Base-by-base conservation (phyloP, 2,113 vertebrate species). In the Serinus canaria region DNA sequence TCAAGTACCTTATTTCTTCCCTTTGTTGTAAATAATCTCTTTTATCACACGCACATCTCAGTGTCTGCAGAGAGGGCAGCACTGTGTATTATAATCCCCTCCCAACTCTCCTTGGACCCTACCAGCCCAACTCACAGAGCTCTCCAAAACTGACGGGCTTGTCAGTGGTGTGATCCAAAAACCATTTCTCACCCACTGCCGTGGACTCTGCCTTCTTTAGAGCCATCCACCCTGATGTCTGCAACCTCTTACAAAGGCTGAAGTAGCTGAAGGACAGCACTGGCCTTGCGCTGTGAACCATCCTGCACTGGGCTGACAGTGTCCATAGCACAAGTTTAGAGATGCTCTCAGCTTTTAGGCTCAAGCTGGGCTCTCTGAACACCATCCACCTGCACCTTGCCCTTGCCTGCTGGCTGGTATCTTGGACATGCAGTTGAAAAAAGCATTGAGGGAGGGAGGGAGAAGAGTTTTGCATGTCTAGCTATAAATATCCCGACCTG, bases 221-320 rank as follows among this genome's bases (percentile, higher is more conserved):
- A 79, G n/a, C 88, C 58, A 24, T 46, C 31, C 37, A 28, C 22
- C 25, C 41, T 18, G 13, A 19, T 39, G 37, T 41, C 44, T 58
- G n/a, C 31, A 52, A 13, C 22, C 37, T 58, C 62, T 47, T 24
- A 3, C 2, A 20, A 44, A 80, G 33, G 24, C 53, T 18, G 10
- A 39, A 46, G 62, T 1, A 68, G 30, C 39, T 0, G 0, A 47
- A 60, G 76, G 24, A 44, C 1, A 0, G 24, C 35, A 4, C 52
- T 81, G 84, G 20, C 20, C 27, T 13, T 12, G 28, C 1, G 0
- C 55, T 41, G 31, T 15, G 27, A 47, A 7, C 50, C 21, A 12
- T 21, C 72, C 76, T 28, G 39, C 2, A 0, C 56, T 41, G 46
- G 49, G 18, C 52, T 37, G 52, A 6, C 35, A 5, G 63, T 13